Base-by-base conservation (phyloP, 2,888 invertebrate species). In the Macaria notata region DNA sequence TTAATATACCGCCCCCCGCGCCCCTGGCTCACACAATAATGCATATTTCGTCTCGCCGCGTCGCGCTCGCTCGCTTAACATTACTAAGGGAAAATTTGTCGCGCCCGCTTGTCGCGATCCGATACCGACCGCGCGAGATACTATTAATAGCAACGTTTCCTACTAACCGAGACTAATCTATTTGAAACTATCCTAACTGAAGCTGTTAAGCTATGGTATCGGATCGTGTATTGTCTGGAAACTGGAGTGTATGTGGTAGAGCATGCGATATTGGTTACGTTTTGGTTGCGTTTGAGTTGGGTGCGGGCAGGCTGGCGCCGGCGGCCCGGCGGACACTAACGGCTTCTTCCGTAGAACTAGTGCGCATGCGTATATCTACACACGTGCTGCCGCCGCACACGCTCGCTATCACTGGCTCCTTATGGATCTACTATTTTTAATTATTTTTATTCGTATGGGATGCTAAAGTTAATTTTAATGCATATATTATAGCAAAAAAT, bases 61-160 rank as follows among this genome's bases (percentile, higher is more conserved):
- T 70, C 72, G 66, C 65, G 68, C 73, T 53, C 49, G 47, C 64
- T 74, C 75, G 72, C 74, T 70, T 78, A 75, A 84, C 88, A 89
- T 89, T 91, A 90, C 90, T 90, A 90, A 91, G 90, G 90, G 86
- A 87, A 90, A 88, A 86, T 84, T 62, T 76, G 81, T 81, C 84
- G 82, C 83, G 84, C 76, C 76, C 84, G 81, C 84, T 81, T 79
- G 70, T 49, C 57, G 62, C 77, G 72, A 71, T 71, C 78, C 83
- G 83, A 76, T 66, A 73, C 76, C 80, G 82, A 4, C 44, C 45
- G 31, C 50, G 41, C 48, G 9, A 9, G 9, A 4, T 4, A 4
- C 33, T 4, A 4, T 19, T 19, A 19, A 19, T 19, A 19, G 19
- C 19, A 19, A 19, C 19, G 19, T 19, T 19, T 36, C 7, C 1